Base-by-base conservation (phyloP, 2,797 vertebrate species). In the Meda fulgida region DNA sequence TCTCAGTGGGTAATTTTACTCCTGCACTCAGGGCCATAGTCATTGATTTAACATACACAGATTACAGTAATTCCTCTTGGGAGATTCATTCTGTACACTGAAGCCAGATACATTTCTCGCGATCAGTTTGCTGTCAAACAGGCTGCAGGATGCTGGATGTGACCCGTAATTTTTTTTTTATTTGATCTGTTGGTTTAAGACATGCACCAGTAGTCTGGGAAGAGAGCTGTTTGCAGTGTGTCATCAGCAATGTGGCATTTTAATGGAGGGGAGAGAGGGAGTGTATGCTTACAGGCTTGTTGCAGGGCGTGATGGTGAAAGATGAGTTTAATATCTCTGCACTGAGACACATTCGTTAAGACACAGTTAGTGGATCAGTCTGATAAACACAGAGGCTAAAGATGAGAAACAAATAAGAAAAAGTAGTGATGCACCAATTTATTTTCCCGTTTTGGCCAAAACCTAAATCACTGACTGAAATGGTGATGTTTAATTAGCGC, bases 281-380 rank as follows among this genome's bases (percentile, higher is more conserved):
- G 55, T 58, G 29, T 70, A 58, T 70, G 58, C 53, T 46, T 60
- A 40, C 19, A 70, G 58, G 60, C 46, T 36, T 60, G 23, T 69
- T 77, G 71, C 48, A 36, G 69, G 65, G 83, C 19, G 34, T 60
- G 85, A 77, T 60, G 51, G 81, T 85, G 85, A 89, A 80, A 77
- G 70, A 84, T 80, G 58, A 85, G 82, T 88, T 85, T 89, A 89
- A 88, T 84, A 87, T 86, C 85, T 84, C 78, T 21, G 53, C 75
- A 53, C 40, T 7, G 31, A 83, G 78, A 83, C 69, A 16, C 58
- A 66, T 77, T 79, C 73, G 51, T 23, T 60, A 29, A 46, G 71
- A 83, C 2, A 73, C 26, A 6, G 40, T 72, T 83, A 14, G 43
- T 34, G 40, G 58, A 78, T 77, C 58, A 53, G 23, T 73, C 60